Conservation (phyloP, 2,888 invertebrate genomes). For the Petrolisthes cinctipes region DNA sequence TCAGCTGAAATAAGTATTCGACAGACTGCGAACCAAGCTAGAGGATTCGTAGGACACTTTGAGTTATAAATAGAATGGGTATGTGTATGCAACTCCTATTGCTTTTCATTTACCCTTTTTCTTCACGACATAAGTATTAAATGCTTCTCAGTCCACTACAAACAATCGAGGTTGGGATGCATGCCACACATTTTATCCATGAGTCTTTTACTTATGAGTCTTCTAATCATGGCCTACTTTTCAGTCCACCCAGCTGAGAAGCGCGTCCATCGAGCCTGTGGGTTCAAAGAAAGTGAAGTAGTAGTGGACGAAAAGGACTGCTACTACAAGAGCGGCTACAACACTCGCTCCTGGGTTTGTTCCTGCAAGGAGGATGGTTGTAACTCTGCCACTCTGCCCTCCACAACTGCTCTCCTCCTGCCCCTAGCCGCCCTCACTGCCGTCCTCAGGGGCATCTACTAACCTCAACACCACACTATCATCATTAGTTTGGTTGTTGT, state of each 20-base stretch:
- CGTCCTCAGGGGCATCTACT: conserved; percentile 37
- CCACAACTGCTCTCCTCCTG: conserved; percentile 24
- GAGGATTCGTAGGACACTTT: too few relatives aligned
- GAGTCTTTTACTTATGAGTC: not conserved
- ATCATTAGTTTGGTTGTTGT: not conserved
- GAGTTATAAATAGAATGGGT: too few relatives aligned
- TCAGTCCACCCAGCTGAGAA: conserved; percentile 53
- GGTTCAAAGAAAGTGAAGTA: conserved; percentile 39
- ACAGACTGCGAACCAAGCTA: too few relatives aligned
- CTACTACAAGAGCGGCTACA: conserved; percentile 65
- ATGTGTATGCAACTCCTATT: too few relatives aligned
- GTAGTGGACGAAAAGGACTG: conserved; percentile 16
- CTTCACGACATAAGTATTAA: too few relatives aligned
- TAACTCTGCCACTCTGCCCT: conserved; percentile 51
- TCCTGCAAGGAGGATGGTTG: conserved; percentile 58
- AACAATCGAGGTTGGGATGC: too few relatives aligned
- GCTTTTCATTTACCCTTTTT: too few relatives aligned
- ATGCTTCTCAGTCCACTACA: too few relatives aligned
- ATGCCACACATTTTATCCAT: too few relatives aligned
- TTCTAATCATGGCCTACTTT: not conserved
- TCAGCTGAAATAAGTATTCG: too few relatives aligned
- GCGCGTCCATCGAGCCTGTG: conserved; percentile 59
- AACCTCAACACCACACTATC: not conserved
- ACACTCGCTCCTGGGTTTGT: conserved; percentile 64
- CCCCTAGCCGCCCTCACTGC: conserved; percentile 32